phyloP scores from a whole-genome alignment of 2,888 invertebrate genomes.

The Latheticus oryzae region DNA sequence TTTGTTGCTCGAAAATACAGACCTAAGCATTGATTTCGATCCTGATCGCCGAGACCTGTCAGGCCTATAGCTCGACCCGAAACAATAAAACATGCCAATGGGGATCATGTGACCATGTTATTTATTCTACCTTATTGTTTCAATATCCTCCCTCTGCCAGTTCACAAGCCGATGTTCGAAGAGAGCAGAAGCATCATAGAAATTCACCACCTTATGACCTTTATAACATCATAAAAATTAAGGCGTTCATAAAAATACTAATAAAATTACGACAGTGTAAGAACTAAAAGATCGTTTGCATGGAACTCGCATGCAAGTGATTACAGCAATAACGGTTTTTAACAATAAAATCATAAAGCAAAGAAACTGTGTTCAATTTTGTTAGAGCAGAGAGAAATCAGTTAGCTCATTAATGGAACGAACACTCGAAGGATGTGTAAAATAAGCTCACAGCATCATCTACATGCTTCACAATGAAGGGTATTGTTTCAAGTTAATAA shows the following conservation, averaged over 20 bases:
- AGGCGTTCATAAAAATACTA: conserved; percentile 38
- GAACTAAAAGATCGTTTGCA: conserved; percentile 23
- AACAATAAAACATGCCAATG: conserved; percentile 38
- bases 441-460: conserved; percentile 15
- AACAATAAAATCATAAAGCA: not conserved
- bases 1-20: conserved; percentile 9
- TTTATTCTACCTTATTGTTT: conserved; percentile 31
- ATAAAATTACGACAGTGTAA: conserved; percentile 29
- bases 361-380: conserved; percentile 13
- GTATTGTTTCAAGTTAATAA: conserved; percentile 43
- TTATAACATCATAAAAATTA: conserved; percentile 40
- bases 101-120: conserved; percentile 27
- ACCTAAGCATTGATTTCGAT: conserved; percentile 9
- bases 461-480: conserved; percentile 26
- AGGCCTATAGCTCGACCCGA: conserved; percentile 31
- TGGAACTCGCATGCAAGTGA: conserved; percentile 17
- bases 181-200: conserved; percentile 5
- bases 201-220: conserved; percentile 31
- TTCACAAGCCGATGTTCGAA: conserved; percentile 2
- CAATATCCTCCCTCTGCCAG: conserved; percentile 12
- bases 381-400: conserved; percentile 6
- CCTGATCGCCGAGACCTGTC: conserved; percentile 22
- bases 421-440: conserved; percentile 24
- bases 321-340: conserved; percentile 21
- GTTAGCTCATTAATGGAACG: conserved; percentile 28